Conservation (phyloP, 2,888 invertebrate genomes). For the Aphodius granarius region DNA sequence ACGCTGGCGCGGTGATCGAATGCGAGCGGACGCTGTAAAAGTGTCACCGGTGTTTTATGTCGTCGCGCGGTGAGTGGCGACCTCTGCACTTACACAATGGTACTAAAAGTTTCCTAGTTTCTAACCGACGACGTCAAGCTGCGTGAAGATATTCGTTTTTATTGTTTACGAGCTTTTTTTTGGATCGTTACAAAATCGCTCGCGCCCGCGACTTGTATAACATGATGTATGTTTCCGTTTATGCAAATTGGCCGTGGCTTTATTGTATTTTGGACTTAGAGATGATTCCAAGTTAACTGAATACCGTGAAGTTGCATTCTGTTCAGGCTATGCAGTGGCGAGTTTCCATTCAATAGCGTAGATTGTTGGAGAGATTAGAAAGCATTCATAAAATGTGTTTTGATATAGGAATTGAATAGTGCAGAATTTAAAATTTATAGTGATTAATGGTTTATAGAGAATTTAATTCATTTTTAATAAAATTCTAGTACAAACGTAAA, state of each 20-base stretch:
- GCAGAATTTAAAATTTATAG: no score
- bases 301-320: no score
- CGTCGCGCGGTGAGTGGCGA: neutral
- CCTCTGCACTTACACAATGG: neutral
- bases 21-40: neutral
- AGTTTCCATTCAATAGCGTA: no score
- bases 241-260: neutral
- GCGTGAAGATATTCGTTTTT: neutral
- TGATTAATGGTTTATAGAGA: no score
- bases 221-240: neutral
- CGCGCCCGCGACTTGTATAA: neutral
- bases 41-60: neutral
- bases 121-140: neutral
- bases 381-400: no score
- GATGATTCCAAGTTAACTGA: no score
- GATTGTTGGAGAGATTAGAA: no score
- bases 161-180: neutral
- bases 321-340: no score
- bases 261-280: no score
- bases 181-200: neutral
- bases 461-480: no score
- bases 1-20: neutral
- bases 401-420: no score
- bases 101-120: neutral
- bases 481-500: no score